phyloP scores from a whole-genome alignment of 2,113 vertebrate species.

The Halcyon malimbica region DNA sequence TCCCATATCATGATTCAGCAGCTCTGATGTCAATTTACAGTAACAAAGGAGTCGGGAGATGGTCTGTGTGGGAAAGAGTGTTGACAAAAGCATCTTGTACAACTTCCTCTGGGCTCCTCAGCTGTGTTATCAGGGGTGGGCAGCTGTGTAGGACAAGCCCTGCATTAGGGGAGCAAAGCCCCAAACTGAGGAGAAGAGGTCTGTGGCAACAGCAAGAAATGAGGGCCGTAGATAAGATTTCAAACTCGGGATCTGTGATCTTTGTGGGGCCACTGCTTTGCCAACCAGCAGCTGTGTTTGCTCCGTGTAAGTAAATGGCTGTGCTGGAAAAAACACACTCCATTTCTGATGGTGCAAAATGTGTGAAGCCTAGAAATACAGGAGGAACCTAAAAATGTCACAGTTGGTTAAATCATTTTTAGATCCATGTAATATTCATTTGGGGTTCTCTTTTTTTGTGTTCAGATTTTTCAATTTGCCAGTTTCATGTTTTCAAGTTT shows the following conservation, averaged over 20 bases:
- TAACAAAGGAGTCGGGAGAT: slow-evolving; percentile 53
- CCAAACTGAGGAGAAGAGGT: slow-evolving; percentile 15
- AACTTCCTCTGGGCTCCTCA: slow-evolving; percentile 69
- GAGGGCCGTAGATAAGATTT: slow-evolving; percentile 17
- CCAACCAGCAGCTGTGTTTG: background rate
- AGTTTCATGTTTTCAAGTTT: background rate
- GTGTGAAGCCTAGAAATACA: background rate
- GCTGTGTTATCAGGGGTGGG: slow-evolving; percentile 60
- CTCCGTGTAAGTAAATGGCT: background rate
- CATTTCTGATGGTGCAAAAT: background rate
- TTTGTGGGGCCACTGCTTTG: background rate
- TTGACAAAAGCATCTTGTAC: slow-evolving; percentile 71
- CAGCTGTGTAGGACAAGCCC: slow-evolving; percentile 31
- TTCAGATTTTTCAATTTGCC: background rate
- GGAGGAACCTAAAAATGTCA: background rate
- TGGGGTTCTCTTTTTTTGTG: background rate
- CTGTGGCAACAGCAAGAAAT: slow-evolving; percentile 32
- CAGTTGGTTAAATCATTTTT: background rate
- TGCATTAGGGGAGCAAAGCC: slow-evolving; percentile 11
- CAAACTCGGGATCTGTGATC: background rate
- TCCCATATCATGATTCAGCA: slow-evolving; percentile 64
- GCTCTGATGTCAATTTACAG: slow-evolving; percentile 68
- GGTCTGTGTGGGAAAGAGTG: slow-evolving; percentile 56
- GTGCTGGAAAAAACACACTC: background rate
- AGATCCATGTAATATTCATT: background rate